These are phyloP conservation scores for Scaptodrosophila lebanonensis DNA, from an alignment of 1,140 invertebrate genomes.

Conservation along the genomic window DNA sequence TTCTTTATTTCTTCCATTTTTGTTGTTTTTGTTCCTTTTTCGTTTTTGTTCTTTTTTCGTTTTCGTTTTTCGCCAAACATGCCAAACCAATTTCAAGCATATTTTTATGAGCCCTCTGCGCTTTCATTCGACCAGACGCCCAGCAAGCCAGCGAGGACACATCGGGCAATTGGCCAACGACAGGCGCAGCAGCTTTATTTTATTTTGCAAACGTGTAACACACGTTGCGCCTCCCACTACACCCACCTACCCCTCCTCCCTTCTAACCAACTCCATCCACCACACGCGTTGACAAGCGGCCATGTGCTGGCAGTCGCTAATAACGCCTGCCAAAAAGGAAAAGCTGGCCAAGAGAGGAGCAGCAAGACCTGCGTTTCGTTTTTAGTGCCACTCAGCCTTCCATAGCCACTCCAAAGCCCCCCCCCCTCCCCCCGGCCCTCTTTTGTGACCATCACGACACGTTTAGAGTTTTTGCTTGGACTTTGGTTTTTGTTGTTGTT, in stretches of 20 bases:
- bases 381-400: background rate
- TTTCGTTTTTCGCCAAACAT: conserved; percentile 20
- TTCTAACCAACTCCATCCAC: conserved; percentile 1
- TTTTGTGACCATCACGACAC: too few relatives aligned
- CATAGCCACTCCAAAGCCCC: too few relatives aligned
- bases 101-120: conserved; percentile 65
- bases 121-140: conserved; percentile 8
- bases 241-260: conserved; percentile 29
- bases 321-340: conserved; percentile 49
- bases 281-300: conserved; percentile 19
- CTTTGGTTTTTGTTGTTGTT: too few relatives aligned
- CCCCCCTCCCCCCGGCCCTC: too few relatives aligned
- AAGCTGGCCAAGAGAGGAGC: conserved; percentile 21
- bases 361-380: background rate
- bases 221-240: too few relatives aligned
- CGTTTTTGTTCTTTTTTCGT: conserved; percentile 12
- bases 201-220: conserved; percentile 61
- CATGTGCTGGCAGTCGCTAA: conserved; percentile 61
- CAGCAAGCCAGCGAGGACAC: conserved; percentile 8
- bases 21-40: conserved; percentile 8
- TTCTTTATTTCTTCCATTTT: background rate
- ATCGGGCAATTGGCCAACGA: conserved; percentile 23
- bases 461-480: too few relatives aligned
- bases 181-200: conserved; percentile 66
- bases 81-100: conserved; percentile 69